Evolutionary conservation across 2,113 vertebrate genomes (phyloP).

Genomic region (Circaetus cinerascens): DNA sequence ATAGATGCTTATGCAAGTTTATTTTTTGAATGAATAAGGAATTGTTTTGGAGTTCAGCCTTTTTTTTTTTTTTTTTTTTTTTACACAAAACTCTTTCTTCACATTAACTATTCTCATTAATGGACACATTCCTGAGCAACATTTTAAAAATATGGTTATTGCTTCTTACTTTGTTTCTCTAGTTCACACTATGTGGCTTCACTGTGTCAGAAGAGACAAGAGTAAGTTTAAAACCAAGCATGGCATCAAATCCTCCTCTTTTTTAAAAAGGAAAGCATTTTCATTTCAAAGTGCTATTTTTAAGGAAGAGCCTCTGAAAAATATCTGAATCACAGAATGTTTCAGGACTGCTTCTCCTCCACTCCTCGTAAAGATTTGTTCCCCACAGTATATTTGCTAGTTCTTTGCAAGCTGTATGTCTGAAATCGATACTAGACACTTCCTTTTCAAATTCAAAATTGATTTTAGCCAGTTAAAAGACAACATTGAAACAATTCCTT

Average conservation of each 20-base stretch:
- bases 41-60: background rate
- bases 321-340: background rate
- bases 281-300: background rate
- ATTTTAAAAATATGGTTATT: background rate
- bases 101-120: background rate
- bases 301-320: background rate
- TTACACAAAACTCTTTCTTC: background rate
- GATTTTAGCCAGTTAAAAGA: slow-evolving; percentile 3
- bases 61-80: background rate
- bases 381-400: background rate
- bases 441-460: background rate
- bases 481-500: background rate
- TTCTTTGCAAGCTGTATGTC: background rate
- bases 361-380: background rate
- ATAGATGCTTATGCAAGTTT: background rate
- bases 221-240: background rate
- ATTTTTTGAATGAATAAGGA: background rate
- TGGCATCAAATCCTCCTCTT: background rate
- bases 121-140: background rate
- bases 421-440: background rate
- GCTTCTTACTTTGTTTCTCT: background rate
- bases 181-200: background rate
- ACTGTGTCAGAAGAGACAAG: background rate
- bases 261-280: background rate
- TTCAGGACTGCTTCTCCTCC: background rate